Evolutionary conservation across 2,113 vertebrate genomes (phyloP), one percentile per base, ranked within the genome.

Genomic region (Trogon surrucura): DNA sequence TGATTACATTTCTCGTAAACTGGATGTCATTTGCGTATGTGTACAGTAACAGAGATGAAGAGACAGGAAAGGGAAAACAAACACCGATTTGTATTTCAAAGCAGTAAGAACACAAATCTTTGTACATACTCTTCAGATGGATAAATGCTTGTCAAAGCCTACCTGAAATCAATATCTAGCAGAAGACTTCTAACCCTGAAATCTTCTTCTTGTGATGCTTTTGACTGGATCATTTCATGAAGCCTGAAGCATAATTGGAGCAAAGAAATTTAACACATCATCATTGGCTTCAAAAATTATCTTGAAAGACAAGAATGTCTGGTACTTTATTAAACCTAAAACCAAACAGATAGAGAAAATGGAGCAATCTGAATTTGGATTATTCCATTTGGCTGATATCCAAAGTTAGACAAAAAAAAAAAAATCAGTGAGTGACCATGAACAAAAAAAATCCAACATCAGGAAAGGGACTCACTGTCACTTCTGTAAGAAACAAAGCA

Each of bases 141-240:
- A 61, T 11, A 72, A 66, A 75, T 0, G 1, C 44, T 44, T 84
- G 26, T 56, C 56, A 94, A 96, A 97, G 96, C 95, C 62, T 85
- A 99, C 99, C 99, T 99, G 98, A 99, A 99, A 98, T 99, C 99
- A 93, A 99, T 99, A 98, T 99, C 99, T 96, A 99, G 96, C 93
- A 99, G 97, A 71, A 99, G 98, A 96, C 99, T 99, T 97, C 97
- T 99, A 91, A 99, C 92, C 5, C 82, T 74, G 36, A 96, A 87
- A 34, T 97, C 86, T 32, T 97, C 93, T 47, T 97, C 96, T 85
- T 97, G 97, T 70, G 96, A 91, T 78, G 98, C 98, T 79, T 98
- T 97, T 69, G 98, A 83, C 80, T 98, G 99, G 94, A 99, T 99
- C 96, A 99, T 95, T 94, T 99, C 99, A 85, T 99, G 99, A 70